phyloP scores from a whole-genome alignment of 2,113 vertebrate species.

The Panurus biarmicus region DNA sequence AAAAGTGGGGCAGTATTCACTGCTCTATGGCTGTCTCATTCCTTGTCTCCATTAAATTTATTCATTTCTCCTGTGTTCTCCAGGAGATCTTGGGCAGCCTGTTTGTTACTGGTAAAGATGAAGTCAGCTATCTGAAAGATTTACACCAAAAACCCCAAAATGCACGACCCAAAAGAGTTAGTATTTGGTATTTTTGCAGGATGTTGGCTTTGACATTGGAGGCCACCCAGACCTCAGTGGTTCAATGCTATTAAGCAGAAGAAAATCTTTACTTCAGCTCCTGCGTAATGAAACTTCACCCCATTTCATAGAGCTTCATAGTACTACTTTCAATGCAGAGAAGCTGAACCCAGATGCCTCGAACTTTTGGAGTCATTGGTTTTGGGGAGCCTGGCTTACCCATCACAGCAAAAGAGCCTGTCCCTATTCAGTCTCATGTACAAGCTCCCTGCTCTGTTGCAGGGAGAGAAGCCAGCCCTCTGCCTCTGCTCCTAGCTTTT shows the following conservation, averaged over 20 bases:
- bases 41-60: background rate
- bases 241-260: background rate
- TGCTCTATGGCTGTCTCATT: background rate
- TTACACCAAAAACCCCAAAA: background rate
- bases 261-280: background rate
- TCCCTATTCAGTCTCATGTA: rapidly evolving
- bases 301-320: background rate
- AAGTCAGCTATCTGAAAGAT: background rate
- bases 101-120: background rate
- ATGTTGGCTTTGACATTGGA: background rate
- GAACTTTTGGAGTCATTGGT: background rate
- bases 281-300: background rate
- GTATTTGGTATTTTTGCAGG: background rate
- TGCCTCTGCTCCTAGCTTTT: background rate
- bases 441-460: background rate
- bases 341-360: background rate
- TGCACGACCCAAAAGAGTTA: background rate
- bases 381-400: background rate
- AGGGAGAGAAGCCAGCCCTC: background rate
- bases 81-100: background rate
- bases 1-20: background rate
- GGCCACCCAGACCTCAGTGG: background rate
- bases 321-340: background rate
- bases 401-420: background rate
- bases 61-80: background rate